Percentiles rank a stretch among this genome's conserved stretches.
Evolutionary conservation across 2,113 vertebrate genomes (phyloP).

Genomic region (Chlorocebus sabaeus): DNA sequence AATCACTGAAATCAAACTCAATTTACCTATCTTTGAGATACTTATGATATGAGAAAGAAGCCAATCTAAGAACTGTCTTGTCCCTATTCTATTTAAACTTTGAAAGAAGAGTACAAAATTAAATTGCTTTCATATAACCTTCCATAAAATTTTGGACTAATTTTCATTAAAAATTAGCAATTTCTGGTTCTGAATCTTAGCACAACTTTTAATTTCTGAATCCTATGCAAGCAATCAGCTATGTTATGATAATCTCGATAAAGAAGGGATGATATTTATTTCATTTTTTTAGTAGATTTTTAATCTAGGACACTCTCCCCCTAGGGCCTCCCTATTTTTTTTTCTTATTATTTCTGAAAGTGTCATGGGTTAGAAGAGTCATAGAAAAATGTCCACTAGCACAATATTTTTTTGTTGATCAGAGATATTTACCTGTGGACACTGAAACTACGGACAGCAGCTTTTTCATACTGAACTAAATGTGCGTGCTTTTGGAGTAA

Average conservation of each 20-base stretch:
- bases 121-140: not conserved
- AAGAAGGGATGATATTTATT: not conserved
- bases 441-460: not conserved
- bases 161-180: not conserved
- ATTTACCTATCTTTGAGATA: not conserved
- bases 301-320: not conserved
- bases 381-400: not conserved
- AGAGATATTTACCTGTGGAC: not conserved
- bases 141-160: not conserved
- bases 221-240: not conserved
- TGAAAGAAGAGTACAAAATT: not conserved
- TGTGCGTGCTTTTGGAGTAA: not conserved
- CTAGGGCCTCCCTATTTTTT: not conserved
- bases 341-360: slow-evolving; percentile 43
- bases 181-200: not conserved
- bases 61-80: not conserved
- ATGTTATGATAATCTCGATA: not conserved
- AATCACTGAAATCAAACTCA: not conserved
- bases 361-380: not conserved
- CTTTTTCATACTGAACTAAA: not conserved
- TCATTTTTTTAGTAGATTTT: slow-evolving; percentile 20
- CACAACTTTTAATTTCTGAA: slow-evolving; percentile 2
- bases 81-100: not conserved
- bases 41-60: not conserved
- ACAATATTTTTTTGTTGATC: not conserved